Conservation (phyloP, 1,140 invertebrate species). For the Papilio polyxenes region DNA sequence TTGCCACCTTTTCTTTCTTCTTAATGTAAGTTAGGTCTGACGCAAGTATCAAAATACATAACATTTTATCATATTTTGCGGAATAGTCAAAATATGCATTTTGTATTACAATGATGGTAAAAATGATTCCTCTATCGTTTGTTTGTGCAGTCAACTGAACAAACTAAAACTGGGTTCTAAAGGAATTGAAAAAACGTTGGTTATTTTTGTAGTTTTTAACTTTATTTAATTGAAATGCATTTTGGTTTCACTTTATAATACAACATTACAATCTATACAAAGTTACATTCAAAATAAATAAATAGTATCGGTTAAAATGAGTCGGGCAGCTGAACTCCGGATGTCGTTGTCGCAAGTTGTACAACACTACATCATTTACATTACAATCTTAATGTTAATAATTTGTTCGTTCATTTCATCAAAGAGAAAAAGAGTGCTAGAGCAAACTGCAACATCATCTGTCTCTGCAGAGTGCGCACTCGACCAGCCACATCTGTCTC, state of each 20-base stretch:
- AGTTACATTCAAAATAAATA: constrained; percentile 41
- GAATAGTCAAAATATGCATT: too few relatives aligned
- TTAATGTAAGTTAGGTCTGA: too few relatives aligned
- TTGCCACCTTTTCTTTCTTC: too few relatives aligned
- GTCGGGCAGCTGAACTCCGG: background rate
- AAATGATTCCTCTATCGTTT: too few relatives aligned
- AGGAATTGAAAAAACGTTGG: constrained; percentile 21
- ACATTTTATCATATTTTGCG: too few relatives aligned
- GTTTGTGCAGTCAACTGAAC: background rate
- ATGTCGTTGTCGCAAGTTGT: background rate
- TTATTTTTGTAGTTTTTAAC: constrained; percentile 34
- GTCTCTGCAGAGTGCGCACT: too few relatives aligned
- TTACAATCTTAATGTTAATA: background rate
- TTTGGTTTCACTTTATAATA: constrained; percentile 47
- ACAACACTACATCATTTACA: background rate
- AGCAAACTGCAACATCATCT: too few relatives aligned
- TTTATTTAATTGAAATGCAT: constrained; percentile 50
- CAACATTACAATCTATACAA: constrained; percentile 44
- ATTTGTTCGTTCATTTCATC: background rate
- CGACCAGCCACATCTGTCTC: too few relatives aligned
- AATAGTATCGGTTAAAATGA: constrained; percentile 24
- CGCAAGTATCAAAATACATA: too few relatives aligned
- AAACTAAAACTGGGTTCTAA: background rate
- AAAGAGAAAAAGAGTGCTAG: background rate
- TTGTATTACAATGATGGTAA: too few relatives aligned